These are phyloP conservation scores for Neomonachus schauinslandi DNA, from an alignment of 2,113 vertebrate species.

Conservation along the genomic window DNA sequence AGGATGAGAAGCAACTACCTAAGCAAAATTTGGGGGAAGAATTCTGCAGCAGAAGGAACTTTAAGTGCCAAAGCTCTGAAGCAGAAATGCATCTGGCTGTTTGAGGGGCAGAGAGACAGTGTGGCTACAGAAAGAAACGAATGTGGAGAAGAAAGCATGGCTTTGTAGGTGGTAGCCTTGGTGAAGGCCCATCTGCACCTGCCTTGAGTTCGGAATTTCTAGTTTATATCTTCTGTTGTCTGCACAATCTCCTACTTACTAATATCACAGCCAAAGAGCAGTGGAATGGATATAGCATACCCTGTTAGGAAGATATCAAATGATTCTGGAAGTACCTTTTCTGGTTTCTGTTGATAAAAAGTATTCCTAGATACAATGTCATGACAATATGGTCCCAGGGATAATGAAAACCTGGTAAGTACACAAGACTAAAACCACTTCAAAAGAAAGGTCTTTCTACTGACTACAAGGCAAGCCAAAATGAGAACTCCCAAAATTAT, in stretches of 20 bases:
- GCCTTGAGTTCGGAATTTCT: background rate
- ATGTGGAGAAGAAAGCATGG: background rate
- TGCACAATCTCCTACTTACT: background rate
- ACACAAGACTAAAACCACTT: conserved; percentile 34
- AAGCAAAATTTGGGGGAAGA: background rate
- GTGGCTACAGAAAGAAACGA: background rate
- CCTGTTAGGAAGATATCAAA: background rate
- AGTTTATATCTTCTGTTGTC: background rate
- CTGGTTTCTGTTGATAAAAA: background rate
- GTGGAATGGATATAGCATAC: background rate
- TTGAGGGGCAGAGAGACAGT: background rate
- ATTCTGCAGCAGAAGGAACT: background rate
- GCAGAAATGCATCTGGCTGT: background rate
- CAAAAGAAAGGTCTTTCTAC: conserved; percentile 32
- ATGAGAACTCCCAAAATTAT: conserved; percentile 33
- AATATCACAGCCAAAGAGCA: background rate
- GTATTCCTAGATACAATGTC: background rate
- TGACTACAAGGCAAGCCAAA: conserved; percentile 26
- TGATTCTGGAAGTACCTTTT: background rate
- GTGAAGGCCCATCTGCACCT: background rate
- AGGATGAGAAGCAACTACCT: background rate
- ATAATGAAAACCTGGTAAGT: background rate
- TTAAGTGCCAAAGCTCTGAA: background rate
- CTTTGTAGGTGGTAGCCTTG: background rate
- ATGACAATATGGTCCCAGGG: background rate